phyloP scores from a whole-genome alignment of 2,888 invertebrate genomes.

The Morpho achilles region DNA sequence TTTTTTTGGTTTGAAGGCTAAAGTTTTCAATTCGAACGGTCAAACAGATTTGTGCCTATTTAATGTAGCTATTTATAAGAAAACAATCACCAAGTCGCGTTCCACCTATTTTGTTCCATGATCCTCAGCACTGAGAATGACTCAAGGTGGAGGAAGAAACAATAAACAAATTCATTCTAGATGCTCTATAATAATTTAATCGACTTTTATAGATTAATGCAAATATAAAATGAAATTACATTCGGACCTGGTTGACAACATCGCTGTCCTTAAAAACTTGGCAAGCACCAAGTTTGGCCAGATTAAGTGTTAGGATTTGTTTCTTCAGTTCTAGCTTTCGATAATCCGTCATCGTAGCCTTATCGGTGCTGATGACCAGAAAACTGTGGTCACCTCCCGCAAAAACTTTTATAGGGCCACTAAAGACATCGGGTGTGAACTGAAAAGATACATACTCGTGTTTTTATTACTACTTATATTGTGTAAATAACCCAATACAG shows the following conservation, averaged over 20 bases:
- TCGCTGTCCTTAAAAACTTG: slow-evolving; percentile 79
- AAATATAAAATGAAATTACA: slow-evolving; percentile 2
- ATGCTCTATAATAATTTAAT: no score
- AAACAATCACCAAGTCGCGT: no score
- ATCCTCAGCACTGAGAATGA: no score
- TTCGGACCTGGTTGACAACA: slow-evolving; percentile 80
- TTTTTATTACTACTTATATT: neutral
- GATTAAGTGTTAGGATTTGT: slow-evolving; percentile 84
- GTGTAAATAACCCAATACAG: no score
- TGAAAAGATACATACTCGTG: slow-evolving; percentile 37
- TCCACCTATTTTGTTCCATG: no score
- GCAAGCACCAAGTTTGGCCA: slow-evolving; percentile 80
- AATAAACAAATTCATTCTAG: no score
- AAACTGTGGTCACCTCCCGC: slow-evolving; percentile 95
- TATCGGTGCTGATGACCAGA: slow-evolving; percentile 78
- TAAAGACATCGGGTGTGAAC: slow-evolving; percentile 56
- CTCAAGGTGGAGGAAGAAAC: no score
- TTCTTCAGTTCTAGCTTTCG: slow-evolving; percentile 75
- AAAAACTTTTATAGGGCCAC: slow-evolving; percentile 80
- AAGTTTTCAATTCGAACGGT: no score
- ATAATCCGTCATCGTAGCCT: slow-evolving; percentile 79
- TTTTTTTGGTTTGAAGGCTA: no score
- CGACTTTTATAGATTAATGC: no score
- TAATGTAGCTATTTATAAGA: no score
- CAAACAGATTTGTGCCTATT: no score